These are phyloP conservation scores for Ectobius pallidus DNA, from an alignment of 2,888 invertebrate genomes.

Conservation along the genomic window DNA sequence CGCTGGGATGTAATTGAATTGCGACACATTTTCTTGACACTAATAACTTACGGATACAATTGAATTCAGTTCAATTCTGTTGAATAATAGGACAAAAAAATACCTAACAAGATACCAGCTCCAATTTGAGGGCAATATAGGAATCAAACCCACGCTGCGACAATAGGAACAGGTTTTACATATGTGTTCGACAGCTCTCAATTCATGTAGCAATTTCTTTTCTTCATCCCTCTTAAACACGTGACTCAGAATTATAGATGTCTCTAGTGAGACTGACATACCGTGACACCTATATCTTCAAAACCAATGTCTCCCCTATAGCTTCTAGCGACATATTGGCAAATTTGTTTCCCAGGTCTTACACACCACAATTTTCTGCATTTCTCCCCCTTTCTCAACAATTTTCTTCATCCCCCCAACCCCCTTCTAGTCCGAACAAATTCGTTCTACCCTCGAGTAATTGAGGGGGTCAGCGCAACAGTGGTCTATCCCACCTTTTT, in stretches of 20 bases:
- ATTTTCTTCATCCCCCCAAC: background rate
- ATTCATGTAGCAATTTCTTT: background rate
- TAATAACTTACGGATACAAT: too few relatives aligned
- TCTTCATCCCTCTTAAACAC: background rate
- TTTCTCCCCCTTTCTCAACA: background rate
- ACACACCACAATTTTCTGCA: background rate
- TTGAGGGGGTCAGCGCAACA: too few relatives aligned
- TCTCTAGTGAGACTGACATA: background rate
- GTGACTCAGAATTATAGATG: background rate
- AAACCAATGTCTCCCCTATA: too few relatives aligned
- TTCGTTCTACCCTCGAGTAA: background rate
- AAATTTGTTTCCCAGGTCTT: background rate
- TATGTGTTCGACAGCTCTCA: background rate
- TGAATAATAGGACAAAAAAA: too few relatives aligned
- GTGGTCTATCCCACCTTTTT: too few relatives aligned
- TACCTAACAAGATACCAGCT: too few relatives aligned
- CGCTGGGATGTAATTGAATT: too few relatives aligned
- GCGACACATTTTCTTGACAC: too few relatives aligned
- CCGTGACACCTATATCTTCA: background rate
- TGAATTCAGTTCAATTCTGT: too few relatives aligned
- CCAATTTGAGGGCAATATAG: too few relatives aligned
- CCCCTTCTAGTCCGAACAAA: background rate
- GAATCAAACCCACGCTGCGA: too few relatives aligned
- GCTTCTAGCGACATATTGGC: constrained; percentile 16
- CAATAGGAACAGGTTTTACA: background rate